Evolutionary conservation across 23 tunicate genomes (phyloP), one percentile per base, ranked within the genome.

Genomic region (Styela clava): DNA sequence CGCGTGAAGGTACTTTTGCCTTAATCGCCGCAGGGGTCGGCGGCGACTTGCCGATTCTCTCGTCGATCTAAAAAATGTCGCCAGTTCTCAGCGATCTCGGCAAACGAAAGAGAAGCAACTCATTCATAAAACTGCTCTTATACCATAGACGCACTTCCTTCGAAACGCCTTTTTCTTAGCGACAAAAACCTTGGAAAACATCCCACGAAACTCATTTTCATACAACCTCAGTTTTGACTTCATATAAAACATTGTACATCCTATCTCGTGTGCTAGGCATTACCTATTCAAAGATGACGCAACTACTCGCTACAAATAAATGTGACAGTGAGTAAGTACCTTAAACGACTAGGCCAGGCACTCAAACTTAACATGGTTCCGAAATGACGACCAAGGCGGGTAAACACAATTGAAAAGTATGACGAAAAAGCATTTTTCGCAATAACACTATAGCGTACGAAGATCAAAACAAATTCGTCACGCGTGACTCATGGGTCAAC

Each of bases 401-500:
- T 44, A 44, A 44, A 44, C 56, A 44, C 56, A 44, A 44, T 44
- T 12, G 56, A 44, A 44, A 44, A 44, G 56, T 5, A 44, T 44
- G 56, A 44, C 56, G 56, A 44, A 44, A 44, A 44, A 44, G 56
- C 56, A 44, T 44, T 44, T 44, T 44, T 44, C 56, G 56, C 56
- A 44, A 44, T 44, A 44, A 44, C 56, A 44, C 7, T 44, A 44
- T 44, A 44, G 56, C 56, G 56, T 44, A 44, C 56, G 56, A 44
- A 44, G 56, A 71, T 30, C 77, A 71, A 71, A 71, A 71, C 77
- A 71, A 34, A 71, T 71, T 71, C 77, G 77, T 71, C 77, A 71
- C 35, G 77, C 77, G 34, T 71, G 77, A 71, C 77, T 71, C 77
- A 71, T 34, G 77, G 77, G 77, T 71, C 77, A 71, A 71, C 77